Evolutionary conservation across 2,888 invertebrate genomes (phyloP), one percentile per base, ranked within the genome.

Genomic region (Eumacrocentrus americanus): DNA sequence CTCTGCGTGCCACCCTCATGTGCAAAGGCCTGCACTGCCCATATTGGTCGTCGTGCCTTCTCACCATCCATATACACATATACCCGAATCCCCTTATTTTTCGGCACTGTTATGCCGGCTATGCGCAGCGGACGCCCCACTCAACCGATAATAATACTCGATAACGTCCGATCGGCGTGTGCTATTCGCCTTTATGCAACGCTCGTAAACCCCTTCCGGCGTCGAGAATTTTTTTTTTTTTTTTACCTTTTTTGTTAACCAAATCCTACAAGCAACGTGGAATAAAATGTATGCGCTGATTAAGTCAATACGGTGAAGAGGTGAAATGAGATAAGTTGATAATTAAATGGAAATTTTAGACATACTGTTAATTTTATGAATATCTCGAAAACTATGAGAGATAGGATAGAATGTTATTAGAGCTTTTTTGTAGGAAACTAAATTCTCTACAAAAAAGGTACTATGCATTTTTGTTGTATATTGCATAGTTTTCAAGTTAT

Each of bases 1-100:
- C 56, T 55, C 55, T 42, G 42, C 35, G 59, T 55, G 54, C 60
- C 60, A 55, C 59, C 59, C 59, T 59, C 59, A 35, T 59, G 54
- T 40, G 22, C 48, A 48, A 60, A 52, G n/a, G 40, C 53, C 40
- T 38, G 23, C 52, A 52, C 40, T 52, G 40, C 40, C 40, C 52
- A 48, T 14, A 16, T 35, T 20, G 34, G 29, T 48, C 29, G 18
- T 50, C 50, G 18, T 50, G 16, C 50, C 20, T 34, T 50, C 18
- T n/a, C 11, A 11, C 11, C 14, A 12, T 11, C 35, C 35, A 5
- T 20, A 35, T 5, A 35, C 18, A 50, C 18, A 47, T 29, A 48
- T 9, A 48, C 40, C 23, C 12, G 14, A 35, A 20, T 38, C 23
- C 12, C 14, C 40, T 38, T 52, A 52, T 52, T 52, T 52, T 52